Evolutionary conservation across 2,113 vertebrate genomes (phyloP).

Genomic region (Ovibos moschatus): DNA sequence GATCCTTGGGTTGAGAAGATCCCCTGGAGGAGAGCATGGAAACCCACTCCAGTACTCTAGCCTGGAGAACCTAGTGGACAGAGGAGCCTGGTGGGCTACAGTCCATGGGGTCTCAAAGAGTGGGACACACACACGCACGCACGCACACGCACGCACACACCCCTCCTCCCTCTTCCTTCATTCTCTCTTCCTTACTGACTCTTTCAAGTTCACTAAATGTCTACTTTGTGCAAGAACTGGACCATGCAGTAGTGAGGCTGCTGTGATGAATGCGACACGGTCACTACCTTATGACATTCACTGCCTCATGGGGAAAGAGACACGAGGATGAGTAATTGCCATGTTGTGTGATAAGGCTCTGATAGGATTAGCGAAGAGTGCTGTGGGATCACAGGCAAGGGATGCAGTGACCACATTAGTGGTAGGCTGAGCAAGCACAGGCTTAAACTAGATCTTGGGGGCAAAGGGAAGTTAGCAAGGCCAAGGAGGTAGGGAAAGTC

Average conservation of each 20-base stretch:
- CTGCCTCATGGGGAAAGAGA: neutral
- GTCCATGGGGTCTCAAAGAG: neutral
- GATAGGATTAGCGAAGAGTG: neutral
- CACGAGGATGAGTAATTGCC: accelerated
- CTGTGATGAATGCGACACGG: neutral
- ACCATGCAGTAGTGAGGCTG: accelerated
- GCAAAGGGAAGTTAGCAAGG: neutral
- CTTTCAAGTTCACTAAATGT: neutral
- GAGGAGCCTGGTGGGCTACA: neutral
- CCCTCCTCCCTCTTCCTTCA: neutral
- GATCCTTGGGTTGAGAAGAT: neutral
- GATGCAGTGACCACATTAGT: neutral
- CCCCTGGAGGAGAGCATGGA: neutral
- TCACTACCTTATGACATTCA: accelerated
- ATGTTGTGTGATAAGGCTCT: neutral
- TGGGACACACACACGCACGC: neutral
- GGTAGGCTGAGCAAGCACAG: neutral
- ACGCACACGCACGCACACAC: neutral
- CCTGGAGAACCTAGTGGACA: neutral
- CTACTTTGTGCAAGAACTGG: neutral
- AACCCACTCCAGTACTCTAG: neutral
- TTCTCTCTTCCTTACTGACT: neutral
- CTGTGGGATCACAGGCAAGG: neutral
- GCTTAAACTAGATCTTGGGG: neutral
- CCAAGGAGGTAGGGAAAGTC: neutral